Evolutionary conservation across 2,888 invertebrate genomes (phyloP), one percentile per base, ranked within the genome.

Genomic region (Phyto melanocephala): DNA sequence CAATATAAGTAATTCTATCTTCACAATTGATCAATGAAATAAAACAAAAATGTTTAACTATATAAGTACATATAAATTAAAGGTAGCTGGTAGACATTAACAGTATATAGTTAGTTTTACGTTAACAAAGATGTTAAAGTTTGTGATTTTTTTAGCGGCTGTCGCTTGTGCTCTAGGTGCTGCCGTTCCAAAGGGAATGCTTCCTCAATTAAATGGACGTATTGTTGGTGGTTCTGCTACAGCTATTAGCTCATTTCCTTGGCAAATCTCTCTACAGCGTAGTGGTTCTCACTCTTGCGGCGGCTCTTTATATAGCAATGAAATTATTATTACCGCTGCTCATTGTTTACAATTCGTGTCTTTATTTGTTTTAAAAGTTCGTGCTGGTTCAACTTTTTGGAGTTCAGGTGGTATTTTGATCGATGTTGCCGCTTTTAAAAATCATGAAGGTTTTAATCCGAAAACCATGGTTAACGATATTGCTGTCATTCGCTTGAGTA

Each of bases 291-390:
- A 94, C 83, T 88, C 90, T 0, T 94, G 94, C 84, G 94, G 94
- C 0, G 94, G 93, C 0, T 88, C 92, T 7, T 89, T 94, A 8
- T 92, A 92, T 56, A 88, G 86, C 20, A 88, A 91, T 52, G 92
- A 92, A 37, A 85, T 87, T 17, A 90, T 93, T 2, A 80, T 94
- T 0, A 94, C 93, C 0, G 94, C 94, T 13, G 94, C 94, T 7
- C 94, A 94, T 86, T 94, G 94, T 84, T 90, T 89, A 56, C 72
- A 91, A 56, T 50, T 45, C 20, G 79, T 72, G 0, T 52, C 84
- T 2, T 62, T 63, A 6, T 68, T 78, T 4, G 52, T 33, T 0
- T 47, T 85, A 24, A 75, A 56, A n/a, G 40, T 86, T 1, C 85
- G 85, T 47, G 84, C 84, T 54, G 85, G 85, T 33, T 85, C 85